Conservation (phyloP, 2,797 vertebrate species). For the Rhinophrynus dorsalis region DNA sequence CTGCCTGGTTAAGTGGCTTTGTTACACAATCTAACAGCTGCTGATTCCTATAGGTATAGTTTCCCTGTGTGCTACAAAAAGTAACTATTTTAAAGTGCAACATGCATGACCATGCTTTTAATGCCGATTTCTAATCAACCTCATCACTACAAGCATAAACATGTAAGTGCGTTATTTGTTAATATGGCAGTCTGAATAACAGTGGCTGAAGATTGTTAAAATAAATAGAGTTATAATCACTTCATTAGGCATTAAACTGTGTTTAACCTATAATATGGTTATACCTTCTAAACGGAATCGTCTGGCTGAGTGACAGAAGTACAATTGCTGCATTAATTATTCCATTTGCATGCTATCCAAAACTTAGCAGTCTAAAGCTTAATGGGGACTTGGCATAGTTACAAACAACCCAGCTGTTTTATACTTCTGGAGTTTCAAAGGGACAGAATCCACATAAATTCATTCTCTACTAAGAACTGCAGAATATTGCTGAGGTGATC, state of each 20-base stretch:
- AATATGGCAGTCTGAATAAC: neutral
- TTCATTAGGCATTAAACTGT: constrained; percentile 35
- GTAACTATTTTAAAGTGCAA: too few relatives aligned
- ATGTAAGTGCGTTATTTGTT: constrained; percentile 18
- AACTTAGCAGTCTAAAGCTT: constrained; percentile 27
- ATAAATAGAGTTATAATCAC: constrained; percentile 34
- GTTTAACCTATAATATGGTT: constrained; percentile 45
- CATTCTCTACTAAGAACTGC: constrained; percentile 22
- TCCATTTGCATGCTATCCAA: constrained; percentile 33
- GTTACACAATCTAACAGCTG: too few relatives aligned
- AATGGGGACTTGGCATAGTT: constrained; percentile 40
- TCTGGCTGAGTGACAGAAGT: constrained; percentile 30
- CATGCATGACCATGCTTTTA: too few relatives aligned
- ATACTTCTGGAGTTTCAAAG: constrained; percentile 44
- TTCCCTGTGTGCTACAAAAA: too few relatives aligned
- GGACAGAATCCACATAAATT: constrained; percentile 39
- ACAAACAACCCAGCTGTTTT: constrained; percentile 47
- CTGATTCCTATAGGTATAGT: too few relatives aligned
- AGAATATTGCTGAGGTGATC: constrained; percentile 33
- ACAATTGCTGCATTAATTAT: constrained; percentile 40
- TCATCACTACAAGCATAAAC: neutral
- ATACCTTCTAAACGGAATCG: constrained; percentile 25
- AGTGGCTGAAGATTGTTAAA: neutral
- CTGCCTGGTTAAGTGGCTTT: too few relatives aligned
- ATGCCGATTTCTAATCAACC: too few relatives aligned